These are phyloP conservation scores for Drosophila kanekoi DNA, from an alignment of 2,888 invertebrate species.

Conservation along the genomic window DNA sequence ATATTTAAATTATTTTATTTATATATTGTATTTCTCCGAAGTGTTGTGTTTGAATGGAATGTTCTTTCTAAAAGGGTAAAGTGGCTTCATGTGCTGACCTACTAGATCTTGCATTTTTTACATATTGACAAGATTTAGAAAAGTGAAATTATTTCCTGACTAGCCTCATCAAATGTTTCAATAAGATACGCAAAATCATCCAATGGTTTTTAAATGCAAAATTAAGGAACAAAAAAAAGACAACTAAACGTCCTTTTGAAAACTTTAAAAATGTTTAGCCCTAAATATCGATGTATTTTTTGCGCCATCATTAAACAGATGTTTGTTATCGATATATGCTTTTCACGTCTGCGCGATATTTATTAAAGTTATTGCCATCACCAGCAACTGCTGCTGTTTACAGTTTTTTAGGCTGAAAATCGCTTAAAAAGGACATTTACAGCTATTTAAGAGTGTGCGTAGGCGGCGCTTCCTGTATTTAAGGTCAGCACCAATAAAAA, in stretches of 20 bases:
- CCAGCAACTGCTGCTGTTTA: conserved; percentile 53
- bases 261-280: background rate
- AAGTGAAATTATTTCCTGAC: too few species aligned
- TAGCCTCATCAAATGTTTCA: too few species aligned
- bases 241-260: background rate
- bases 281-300: conserved; percentile 13
- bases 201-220: too few species aligned
- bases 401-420: conserved; percentile 21
- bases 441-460: conserved; percentile 2
- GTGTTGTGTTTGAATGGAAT: conserved; percentile 1
- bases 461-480: conserved; percentile 7
- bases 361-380: conserved; percentile 19
- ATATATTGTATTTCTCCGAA: background rate
- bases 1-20: conserved; percentile 56
- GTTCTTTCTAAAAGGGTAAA: background rate
- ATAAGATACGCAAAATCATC: too few species aligned
- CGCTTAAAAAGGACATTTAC: conserved; percentile 8
- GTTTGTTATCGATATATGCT: conserved; percentile 25
- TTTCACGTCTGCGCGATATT: conserved; percentile 34
- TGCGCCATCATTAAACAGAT: conserved; percentile 33
- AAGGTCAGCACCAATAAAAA: background rate
- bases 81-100: background rate
- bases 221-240: too few species aligned
- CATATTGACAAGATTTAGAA: background rate
- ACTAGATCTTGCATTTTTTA: conserved; percentile 9